phyloP scores from a whole-genome alignment of 1,140 invertebrate species.

The Popillia japonica region DNA sequence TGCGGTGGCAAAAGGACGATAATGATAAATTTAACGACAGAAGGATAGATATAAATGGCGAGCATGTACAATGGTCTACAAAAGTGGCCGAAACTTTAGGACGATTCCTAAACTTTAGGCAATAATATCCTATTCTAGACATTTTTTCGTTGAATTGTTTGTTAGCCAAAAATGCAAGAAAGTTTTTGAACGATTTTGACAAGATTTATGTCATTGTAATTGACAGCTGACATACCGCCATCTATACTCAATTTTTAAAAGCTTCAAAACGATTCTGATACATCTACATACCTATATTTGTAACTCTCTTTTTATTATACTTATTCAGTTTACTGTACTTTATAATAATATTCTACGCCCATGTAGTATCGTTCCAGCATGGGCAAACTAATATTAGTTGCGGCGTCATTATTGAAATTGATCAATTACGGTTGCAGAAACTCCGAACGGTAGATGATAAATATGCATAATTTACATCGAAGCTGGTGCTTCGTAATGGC shows the following conservation, averaged over 20 bases:
- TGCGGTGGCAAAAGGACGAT: not conserved
- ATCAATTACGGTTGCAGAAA: not conserved
- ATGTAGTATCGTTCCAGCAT: not conserved
- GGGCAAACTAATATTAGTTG: not conserved
- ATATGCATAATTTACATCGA: not conserved
- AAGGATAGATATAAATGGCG: not conserved
- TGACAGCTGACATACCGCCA: too few species aligned
- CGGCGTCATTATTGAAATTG: constrained; percentile 3
- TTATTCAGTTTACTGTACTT: not conserved
- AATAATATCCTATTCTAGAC: too few species aligned
- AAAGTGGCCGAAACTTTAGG: not conserved
- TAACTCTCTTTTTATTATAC: not conserved
- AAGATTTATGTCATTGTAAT: too few species aligned
- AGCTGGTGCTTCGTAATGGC: not conserved
- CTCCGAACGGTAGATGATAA: constrained; percentile 1
- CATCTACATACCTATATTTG: not conserved
- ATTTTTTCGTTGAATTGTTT: too few species aligned
- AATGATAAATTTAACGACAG: not conserved
- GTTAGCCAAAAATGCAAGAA: too few species aligned
- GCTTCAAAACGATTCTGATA: not conserved
- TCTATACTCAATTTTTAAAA: not conserved
- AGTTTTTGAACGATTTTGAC: too few species aligned
- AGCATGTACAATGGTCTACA: not conserved
- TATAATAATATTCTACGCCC: not conserved
- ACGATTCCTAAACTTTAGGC: too few species aligned